phyloP scores from a whole-genome alignment of 2,797 vertebrate species.

The Melanotaenia nigrans region DNA sequence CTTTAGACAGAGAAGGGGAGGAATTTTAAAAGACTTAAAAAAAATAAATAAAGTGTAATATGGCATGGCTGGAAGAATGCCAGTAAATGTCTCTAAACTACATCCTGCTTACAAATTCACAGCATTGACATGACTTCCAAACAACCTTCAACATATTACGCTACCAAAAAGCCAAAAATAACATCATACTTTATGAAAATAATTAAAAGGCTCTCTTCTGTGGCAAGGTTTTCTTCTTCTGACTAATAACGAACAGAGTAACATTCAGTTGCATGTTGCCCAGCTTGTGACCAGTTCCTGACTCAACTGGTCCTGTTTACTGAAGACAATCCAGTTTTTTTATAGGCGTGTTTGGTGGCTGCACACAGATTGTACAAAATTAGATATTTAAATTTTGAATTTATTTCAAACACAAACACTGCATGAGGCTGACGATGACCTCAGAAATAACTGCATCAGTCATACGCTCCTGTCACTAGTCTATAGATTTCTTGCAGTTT shows the following conservation, averaged over 20 bases:
- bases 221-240: conserved; percentile 28
- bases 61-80: conserved; percentile 7
- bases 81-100: conserved; percentile 37
- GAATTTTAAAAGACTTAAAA: neutral
- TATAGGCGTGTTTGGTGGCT: conserved; percentile 35
- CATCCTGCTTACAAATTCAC: conserved; percentile 35
- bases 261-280: conserved; percentile 67
- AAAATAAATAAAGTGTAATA: conserved; percentile 12
- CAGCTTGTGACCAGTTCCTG: conserved; percentile 37
- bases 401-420: conserved; percentile 25
- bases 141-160: conserved; percentile 19
- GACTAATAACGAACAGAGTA: conserved; percentile 36
- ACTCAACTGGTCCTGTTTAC: conserved; percentile 11
- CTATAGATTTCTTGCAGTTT: conserved; percentile 70
- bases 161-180: conserved; percentile 35
- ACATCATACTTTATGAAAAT: conserved; percentile 23
- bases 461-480: conserved; percentile 34
- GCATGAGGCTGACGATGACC: conserved; percentile 23
- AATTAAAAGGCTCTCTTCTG: conserved; percentile 16
- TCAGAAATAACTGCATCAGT: conserved; percentile 9
- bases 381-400: conserved; percentile 24
- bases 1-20: neutral
- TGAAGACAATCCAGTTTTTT: conserved; percentile 9
- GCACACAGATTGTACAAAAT: conserved; percentile 38
- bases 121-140: conserved; percentile 34